Percentiles rank a stretch among this genome's conserved stretches.
These are phyloP conservation scores for Hedya salicella DNA, from an alignment of 2,888 invertebrate genomes.

Conservation along the genomic window DNA sequence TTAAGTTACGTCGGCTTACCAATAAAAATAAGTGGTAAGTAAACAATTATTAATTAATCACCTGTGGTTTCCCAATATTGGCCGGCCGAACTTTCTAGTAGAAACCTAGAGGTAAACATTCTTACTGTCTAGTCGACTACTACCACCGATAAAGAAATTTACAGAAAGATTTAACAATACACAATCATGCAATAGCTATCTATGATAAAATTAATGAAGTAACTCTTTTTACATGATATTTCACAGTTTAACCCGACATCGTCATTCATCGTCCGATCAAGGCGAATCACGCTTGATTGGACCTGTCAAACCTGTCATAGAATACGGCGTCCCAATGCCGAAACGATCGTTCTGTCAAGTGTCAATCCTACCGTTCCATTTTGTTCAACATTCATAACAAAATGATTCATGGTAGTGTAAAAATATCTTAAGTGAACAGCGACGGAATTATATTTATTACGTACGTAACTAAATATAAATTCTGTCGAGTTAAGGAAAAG, in stretches of 20 bases:
- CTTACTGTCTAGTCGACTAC: too few species aligned
- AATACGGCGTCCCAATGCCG: constrained; percentile 31
- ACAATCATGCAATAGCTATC: constrained; percentile 8
- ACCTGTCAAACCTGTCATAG: constrained; percentile 37
- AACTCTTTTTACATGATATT: constrained; percentile 30
- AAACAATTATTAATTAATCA: too few species aligned
- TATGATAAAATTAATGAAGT: constrained; percentile 12
- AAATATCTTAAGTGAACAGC: constrained; percentile 15
- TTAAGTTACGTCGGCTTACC: too few species aligned
- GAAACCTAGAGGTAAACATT: too few species aligned
- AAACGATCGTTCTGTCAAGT: constrained; percentile 5
- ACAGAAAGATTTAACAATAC: not conserved
- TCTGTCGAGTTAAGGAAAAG: not conserved
- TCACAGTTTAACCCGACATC: constrained; percentile 1
- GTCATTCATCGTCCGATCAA: constrained; percentile 22
- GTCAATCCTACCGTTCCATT: constrained; percentile 25
- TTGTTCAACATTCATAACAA: constrained; percentile 25
- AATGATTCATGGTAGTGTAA: constrained; percentile 36
- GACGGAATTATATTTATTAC: constrained; percentile 15
- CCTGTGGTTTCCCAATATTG: not conserved
- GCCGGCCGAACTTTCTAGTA: too few species aligned
- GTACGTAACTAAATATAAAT: not conserved
- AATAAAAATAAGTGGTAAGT: too few species aligned
- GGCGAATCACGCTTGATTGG: constrained; percentile 26
- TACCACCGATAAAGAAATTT: not conserved